phyloP scores from a whole-genome alignment of 2,888 invertebrate genomes.

The Eilema depressum region DNA sequence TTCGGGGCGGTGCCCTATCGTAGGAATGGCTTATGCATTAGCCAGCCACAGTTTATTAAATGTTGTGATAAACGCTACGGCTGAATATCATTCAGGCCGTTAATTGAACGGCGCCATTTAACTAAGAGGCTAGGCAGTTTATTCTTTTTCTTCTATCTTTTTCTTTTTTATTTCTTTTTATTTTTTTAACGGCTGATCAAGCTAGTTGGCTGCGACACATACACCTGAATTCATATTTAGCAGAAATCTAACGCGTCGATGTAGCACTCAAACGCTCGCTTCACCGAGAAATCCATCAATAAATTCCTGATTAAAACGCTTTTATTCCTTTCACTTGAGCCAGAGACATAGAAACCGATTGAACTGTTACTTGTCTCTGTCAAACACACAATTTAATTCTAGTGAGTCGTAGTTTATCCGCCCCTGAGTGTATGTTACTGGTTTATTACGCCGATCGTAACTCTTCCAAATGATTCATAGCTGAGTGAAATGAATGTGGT shows the following conservation, averaged over 20 bases:
- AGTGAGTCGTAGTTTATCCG: constrained; percentile 10
- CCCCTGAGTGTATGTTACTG: neutral
- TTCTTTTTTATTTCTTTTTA: no score
- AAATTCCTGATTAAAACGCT: neutral
- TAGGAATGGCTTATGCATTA: no score
- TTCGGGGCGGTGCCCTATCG: no score
- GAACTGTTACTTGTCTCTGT: neutral
- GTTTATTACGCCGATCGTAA: constrained; percentile 10
- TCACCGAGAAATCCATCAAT: neutral
- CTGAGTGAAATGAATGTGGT: constrained; percentile 15
- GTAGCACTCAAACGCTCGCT: neutral
- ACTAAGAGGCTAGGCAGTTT: no score
- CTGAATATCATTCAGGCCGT: no score
- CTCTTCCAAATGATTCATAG: constrained; percentile 18
- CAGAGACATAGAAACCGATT: neutral
- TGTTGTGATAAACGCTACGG: no score
- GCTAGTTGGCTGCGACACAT: no score
- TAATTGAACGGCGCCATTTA: no score
- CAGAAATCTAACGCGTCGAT: no score
- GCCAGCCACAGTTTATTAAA: no score
- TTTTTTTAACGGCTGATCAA: no score
- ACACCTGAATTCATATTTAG: neutral
- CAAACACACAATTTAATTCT: neutral
- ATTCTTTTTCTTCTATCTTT: no score
- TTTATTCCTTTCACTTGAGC: neutral